phyloP scores from a whole-genome alignment of 2,797 vertebrate species.

The Enteromius paludinosus region DNA sequence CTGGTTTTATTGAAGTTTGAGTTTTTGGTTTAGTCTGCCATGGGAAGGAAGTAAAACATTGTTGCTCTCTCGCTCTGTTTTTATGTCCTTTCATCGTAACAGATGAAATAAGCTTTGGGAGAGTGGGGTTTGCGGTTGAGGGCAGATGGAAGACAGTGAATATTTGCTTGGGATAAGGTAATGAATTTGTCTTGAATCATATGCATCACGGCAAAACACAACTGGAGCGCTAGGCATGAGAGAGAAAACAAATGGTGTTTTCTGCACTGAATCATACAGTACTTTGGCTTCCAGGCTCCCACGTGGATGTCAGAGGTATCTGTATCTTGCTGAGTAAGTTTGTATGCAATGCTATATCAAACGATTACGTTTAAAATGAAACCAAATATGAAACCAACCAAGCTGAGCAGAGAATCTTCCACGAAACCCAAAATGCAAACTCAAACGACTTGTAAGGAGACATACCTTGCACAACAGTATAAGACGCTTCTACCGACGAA shows the following conservation, averaged over 20 bases:
- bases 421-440: not conserved
- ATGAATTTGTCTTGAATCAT: constrained; percentile 77
- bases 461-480: constrained; percentile 98
- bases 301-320: not conserved
- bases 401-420: not conserved
- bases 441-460: constrained; percentile 6
- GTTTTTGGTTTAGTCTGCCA: constrained; percentile 63
- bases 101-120: constrained; percentile 77
- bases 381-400: not conserved
- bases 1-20: constrained; percentile 44
- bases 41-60: constrained; percentile 56
- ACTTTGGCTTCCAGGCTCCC: not conserved
- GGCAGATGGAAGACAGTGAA: constrained; percentile 70
- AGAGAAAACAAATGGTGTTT: constrained; percentile 14
- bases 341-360: constrained; percentile 6
- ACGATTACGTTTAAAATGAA: not conserved
- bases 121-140: constrained; percentile 64
- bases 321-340: not conserved
- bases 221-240: constrained; percentile 5
- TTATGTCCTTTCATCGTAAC: constrained; percentile 65
- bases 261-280: constrained; percentile 13
- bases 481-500: constrained; percentile 96
- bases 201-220: constrained; percentile 65
- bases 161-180: constrained; percentile 73
- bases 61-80: constrained; percentile 6